phyloP scores from a whole-genome alignment of 2,113 vertebrate genomes.

The Sapajus apella region DNA sequence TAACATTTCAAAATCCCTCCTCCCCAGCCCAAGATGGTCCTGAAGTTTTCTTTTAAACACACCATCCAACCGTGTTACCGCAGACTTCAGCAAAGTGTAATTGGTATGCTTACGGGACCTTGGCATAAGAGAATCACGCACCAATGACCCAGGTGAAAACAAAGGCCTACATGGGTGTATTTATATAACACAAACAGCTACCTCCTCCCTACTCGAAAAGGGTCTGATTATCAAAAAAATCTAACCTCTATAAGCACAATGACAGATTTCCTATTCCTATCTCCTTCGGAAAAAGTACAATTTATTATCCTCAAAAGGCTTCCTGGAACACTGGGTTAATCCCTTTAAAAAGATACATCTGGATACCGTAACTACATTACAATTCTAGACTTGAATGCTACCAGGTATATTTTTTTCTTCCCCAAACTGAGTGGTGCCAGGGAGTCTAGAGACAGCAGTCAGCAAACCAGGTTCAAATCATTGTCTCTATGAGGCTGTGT shows the following conservation, averaged over 20 bases:
- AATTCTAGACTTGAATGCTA: constrained; percentile 40
- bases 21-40: constrained; percentile 43
- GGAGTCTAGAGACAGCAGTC: constrained; percentile 66
- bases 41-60: constrained; percentile 50
- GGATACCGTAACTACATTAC: constrained; percentile 62
- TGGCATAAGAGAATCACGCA: neutral
- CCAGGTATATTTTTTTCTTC: constrained; percentile 67
- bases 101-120: constrained; percentile 11
- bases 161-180: neutral
- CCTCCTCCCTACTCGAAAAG: constrained; percentile 8
- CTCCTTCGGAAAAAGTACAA: constrained; percentile 67
- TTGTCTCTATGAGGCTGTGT: constrained; percentile 48
- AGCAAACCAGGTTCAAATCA: constrained; percentile 62
- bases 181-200: neutral
- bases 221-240: constrained; percentile 53
- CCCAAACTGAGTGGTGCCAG: constrained; percentile 66
- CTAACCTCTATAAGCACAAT: constrained; percentile 53
- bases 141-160: constrained; percentile 65
- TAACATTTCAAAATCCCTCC: constrained; percentile 60
- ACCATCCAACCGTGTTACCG: neutral
- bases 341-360: constrained; percentile 68
- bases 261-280: constrained; percentile 66
- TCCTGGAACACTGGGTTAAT: constrained; percentile 63
- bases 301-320: constrained; percentile 70
- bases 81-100: constrained; percentile 55